Evolutionary conservation across 2,797 vertebrate genomes (phyloP).

Genomic region (Spea hammondii): DNA sequence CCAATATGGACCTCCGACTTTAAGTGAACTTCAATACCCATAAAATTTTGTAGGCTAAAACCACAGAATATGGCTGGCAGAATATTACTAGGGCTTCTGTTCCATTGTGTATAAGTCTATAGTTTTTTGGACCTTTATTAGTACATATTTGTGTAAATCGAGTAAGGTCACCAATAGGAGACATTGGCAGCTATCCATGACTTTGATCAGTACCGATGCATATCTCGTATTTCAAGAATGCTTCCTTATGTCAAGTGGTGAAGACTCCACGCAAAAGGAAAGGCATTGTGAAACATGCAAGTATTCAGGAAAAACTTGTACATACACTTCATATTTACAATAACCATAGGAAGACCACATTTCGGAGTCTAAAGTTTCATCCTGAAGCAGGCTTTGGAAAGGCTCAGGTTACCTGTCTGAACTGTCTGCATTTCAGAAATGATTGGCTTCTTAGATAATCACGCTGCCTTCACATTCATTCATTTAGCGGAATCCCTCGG

Average conservation of each 20-base stretch:
- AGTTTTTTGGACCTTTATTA: no score
- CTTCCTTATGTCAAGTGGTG: constrained; percentile 4
- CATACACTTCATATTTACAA: constrained; percentile 16
- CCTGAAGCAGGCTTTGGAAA: not conserved
- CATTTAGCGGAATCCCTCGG: constrained; percentile 3
- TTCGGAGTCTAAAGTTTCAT: constrained; percentile 14
- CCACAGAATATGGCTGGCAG: no score
- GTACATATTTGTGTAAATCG: not conserved
- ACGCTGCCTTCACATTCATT: constrained; percentile 19
- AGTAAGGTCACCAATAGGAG: not conserved
- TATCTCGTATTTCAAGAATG: not conserved
- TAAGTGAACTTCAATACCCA: no score
- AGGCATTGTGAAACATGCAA: not conserved
- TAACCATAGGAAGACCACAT: not conserved
- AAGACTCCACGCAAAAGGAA: not conserved
- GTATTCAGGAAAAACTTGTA: not conserved
- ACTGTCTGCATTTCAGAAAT: constrained; percentile 15
- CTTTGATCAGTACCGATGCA: not conserved
- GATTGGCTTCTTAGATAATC: constrained; percentile 38
- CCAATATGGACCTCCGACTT: no score
- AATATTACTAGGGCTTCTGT: no score
- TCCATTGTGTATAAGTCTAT: no score
- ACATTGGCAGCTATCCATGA: not conserved
- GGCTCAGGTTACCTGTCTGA: constrained; percentile 18
- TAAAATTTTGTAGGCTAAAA: no score